Percentiles rank a stretch among this genome's conserved stretches.
phyloP scores from a whole-genome alignment of 2,113 vertebrate genomes.

The Sebastes fasciatus region DNA sequence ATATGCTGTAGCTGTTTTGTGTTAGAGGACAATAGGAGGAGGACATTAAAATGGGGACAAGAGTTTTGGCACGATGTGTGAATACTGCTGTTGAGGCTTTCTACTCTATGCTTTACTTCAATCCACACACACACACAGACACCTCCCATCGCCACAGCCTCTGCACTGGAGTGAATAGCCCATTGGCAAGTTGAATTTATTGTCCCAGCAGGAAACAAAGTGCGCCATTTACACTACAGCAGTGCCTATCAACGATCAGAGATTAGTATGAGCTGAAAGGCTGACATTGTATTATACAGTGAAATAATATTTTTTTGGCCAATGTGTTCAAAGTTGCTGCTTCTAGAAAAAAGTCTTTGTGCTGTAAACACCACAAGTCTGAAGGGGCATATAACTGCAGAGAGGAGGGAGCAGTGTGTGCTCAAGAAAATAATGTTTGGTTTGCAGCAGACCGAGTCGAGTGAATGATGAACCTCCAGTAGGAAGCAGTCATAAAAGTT shows the following conservation, averaged over 20 bases:
- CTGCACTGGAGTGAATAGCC: slow-evolving; percentile 52
- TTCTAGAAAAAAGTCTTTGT: background rate
- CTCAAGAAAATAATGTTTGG: slow-evolving; percentile 1
- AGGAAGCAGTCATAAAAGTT: slow-evolving; percentile 51
- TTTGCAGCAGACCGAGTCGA: slow-evolving; percentile 15
- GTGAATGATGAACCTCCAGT: slow-evolving; percentile 35
- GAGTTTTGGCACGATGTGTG: slow-evolving; percentile 47
- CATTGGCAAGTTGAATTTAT: slow-evolving; percentile 72
- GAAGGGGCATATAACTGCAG: background rate
- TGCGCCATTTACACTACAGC: slow-evolving; percentile 29
- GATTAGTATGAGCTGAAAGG: background rate
- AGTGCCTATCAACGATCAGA: background rate
- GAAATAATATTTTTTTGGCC: background rate
- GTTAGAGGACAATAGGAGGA: slow-evolving; percentile 19
- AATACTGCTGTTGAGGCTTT: slow-evolving; percentile 58
- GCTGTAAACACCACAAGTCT: background rate
- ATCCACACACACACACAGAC: slow-evolving; percentile 16
- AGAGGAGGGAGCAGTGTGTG: too few relatives aligned
- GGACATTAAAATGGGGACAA: slow-evolving; percentile 51
- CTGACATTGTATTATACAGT: background rate
- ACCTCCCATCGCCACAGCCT: slow-evolving; percentile 21
- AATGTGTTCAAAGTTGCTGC: slow-evolving; percentile 13
- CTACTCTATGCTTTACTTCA: slow-evolving; percentile 38
- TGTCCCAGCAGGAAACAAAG: slow-evolving; percentile 57
- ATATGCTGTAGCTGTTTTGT: slow-evolving; percentile 14